Base-by-base conservation (phyloP, 2,797 vertebrate genomes). In the Staurois parvus region DNA sequence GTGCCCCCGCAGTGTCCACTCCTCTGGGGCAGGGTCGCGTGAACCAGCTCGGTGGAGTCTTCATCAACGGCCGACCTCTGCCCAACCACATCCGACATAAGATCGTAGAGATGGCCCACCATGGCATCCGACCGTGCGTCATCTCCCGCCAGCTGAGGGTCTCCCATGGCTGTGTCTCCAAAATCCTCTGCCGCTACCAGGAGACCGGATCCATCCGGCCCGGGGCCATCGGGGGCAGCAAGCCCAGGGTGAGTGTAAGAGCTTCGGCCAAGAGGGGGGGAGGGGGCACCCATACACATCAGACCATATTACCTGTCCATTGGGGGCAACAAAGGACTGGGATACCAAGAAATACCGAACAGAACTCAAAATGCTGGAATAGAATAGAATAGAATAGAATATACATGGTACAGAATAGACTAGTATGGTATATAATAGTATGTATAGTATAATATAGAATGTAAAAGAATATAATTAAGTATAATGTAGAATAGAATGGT, bases 71-170 rank as follows among this genome's bases (percentile, higher is more conserved):
- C 75, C 94, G 98, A 72, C 98, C 98, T 0, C 91, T 99, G 85
- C 98, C 98, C 78, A 99, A 99, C 92, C 98, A 99, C 89, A 99
- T 99, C 92, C 96, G 98, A 59, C 98, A 99, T 91, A 99, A 99
- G 94, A 99, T 99, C 78, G 98, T 99, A 90, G 98, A 99, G 92
- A 99, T 99, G 98, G 98, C 98, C 15, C 98, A 99, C 88, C 98
- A 99, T 72, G 98, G 98, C 86, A 99, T 99, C 93, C 93, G 98
- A 85, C 98, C 98, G 90, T 99, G 98, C 78, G 98, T 99, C 86
- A 99, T 99, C 93, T 99, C 98, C 88, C 93, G 98, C 84, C 98
- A 99, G 92, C 92, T 99, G 62, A 95, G 98, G 1, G 98, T 99
- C 72, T 99, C 98, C 85, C 98, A 99, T 67, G 97, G 97, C n/a